phyloP scores from a whole-genome alignment of 2,113 vertebrate genomes.

The Onychorhynchus coronatus region DNA sequence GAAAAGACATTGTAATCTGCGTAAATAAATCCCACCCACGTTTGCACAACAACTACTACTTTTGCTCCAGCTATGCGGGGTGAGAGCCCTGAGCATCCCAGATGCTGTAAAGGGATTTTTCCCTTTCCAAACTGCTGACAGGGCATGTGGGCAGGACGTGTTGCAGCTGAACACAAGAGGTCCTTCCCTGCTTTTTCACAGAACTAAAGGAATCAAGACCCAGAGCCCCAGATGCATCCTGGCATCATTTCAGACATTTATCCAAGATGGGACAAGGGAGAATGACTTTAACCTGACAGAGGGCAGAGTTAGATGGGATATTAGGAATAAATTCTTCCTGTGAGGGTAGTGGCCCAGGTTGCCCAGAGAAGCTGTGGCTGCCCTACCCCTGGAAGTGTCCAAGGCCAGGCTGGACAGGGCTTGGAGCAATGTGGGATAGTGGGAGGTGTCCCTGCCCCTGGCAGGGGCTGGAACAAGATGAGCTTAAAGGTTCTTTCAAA shows the following conservation, averaged over 20 bases:
- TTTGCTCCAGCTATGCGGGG: background rate
- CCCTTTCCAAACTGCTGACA: background rate
- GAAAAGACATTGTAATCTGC: background rate
- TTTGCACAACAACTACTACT: background rate
- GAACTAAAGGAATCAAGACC: background rate
- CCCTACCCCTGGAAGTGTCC: background rate
- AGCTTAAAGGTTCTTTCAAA: background rate
- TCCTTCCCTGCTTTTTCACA: background rate
- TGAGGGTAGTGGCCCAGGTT: rapidly evolving
- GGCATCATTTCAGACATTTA: background rate
- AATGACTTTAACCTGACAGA: background rate
- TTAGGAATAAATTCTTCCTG: rapidly evolving
- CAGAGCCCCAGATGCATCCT: background rate
- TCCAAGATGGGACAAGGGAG: background rate
- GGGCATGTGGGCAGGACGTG: background rate
- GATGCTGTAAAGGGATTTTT: background rate
- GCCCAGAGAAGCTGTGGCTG: background rate
- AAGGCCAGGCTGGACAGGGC: rapidly evolving
- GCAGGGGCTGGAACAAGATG: background rate
- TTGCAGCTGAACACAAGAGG: background rate
- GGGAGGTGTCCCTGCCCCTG: background rate
- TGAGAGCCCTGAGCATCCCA: background rate
- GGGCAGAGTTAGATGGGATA: background rate
- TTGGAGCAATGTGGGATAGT: background rate
- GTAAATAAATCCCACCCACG: background rate